Base-by-base conservation (phyloP, 2,888 invertebrate species). In the Polietes domitor region DNA sequence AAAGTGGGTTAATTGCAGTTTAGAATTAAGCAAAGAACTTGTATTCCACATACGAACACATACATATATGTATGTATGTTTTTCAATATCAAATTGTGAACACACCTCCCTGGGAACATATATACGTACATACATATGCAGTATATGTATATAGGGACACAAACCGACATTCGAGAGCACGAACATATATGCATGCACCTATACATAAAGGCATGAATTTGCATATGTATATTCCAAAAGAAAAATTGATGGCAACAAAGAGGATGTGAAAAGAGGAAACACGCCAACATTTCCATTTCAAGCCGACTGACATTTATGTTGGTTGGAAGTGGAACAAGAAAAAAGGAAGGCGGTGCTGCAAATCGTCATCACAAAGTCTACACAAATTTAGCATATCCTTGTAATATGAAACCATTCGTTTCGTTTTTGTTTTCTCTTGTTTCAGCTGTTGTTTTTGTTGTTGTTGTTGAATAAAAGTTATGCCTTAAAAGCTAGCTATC, bases 1-100 rank as follows among this genome's bases (percentile, higher is more conserved):
- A 80, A 76, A 79, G 68, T 84, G 75, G 84, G 84, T 82, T 82
- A 85, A 85, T 82, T 85, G 75, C 47, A 65, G 71, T 80, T 81
- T 72, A 76, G 55, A 47, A 63, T 58, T 73, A 74, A 58, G 32
- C 68, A 78, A 81, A 81, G 78, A 84, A 84, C 80, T 76, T 84
- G 71, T 19, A 61, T 61, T 43, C 26, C 63, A 32, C 28, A 17
- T 41, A 28, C 15, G 26, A 15, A 61, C 41, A 47, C 28, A 41
- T 55, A 47, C 43, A 28, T 53, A 10, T 53, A 7, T 21, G 53
- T 21, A 6, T 50, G 17, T 6, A n/a, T 17, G 50, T 7, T 2
- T 58, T 74, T 68, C 28, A 32, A 43, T 41, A 12, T 58, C 0
- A 24, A 55, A 24, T 12, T 24, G 6, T n/a, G 9, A 50, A 19